Conservation (phyloP, 2,113 vertebrate genomes). For the Zonotrichia leucophrys region DNA sequence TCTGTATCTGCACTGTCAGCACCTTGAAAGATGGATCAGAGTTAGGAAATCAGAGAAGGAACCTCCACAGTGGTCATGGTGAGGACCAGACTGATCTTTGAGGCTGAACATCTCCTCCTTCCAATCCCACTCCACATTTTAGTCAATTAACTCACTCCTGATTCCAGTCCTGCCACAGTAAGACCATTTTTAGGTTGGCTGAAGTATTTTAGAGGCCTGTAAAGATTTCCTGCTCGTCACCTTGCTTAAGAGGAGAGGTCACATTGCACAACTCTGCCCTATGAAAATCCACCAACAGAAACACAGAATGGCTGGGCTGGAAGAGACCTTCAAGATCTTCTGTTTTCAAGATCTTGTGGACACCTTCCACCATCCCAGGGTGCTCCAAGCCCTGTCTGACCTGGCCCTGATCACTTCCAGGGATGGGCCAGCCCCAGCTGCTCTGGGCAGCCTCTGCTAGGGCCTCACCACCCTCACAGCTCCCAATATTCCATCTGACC, state of each 20-base stretch:
- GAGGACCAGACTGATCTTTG: neutral
- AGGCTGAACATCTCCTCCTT: neutral
- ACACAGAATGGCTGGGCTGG: neutral
- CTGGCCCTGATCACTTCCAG: neutral
- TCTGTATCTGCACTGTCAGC: neutral
- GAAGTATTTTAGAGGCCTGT: neutral
- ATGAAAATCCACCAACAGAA: neutral
- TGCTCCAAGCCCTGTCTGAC: neutral
- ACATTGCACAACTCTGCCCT: neutral
- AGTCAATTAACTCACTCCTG: neutral
- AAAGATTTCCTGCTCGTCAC: neutral
- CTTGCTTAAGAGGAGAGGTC: neutral
- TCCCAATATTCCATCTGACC: neutral
- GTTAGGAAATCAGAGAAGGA: neutral
- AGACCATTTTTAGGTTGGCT: rapidly evolving
- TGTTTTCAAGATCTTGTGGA: neutral
- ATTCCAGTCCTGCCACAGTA: neutral
- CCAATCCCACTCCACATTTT: neutral
- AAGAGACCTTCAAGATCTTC: neutral
- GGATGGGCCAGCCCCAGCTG: neutral
- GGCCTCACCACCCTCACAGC: neutral
- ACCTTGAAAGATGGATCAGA: neutral
- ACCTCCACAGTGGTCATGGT: neutral
- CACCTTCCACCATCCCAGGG: rapidly evolving
- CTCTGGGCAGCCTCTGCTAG: neutral